Conservation (phyloP, 2,888 invertebrate species). For the Sminthurides aquaticus region DNA sequence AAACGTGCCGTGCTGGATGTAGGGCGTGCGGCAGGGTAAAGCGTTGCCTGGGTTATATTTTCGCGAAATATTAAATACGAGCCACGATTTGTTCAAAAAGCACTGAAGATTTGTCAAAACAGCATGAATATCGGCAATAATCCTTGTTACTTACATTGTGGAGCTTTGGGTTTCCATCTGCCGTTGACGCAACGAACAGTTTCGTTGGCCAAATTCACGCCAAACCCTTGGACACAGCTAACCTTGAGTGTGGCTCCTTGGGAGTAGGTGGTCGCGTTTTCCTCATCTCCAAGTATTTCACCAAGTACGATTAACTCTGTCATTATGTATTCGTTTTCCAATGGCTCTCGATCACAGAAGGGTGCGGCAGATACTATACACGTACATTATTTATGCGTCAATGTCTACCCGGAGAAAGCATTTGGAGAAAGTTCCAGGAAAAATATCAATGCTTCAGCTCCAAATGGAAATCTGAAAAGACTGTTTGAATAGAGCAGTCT, state of each 20-base stretch:
- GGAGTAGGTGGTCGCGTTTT: slow-evolving; percentile 62
- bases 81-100: background rate
- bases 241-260: slow-evolving; percentile 68
- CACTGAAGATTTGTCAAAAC: background rate
- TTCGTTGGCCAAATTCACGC: slow-evolving; percentile 65
- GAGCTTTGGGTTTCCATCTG: slow-evolving; percentile 74
- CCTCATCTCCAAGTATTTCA: slow-evolving; percentile 51
- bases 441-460: too few relatives aligned
- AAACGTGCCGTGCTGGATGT: slow-evolving; percentile 40
- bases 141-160: slow-evolving; percentile 56
- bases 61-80: background rate
- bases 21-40: slow-evolving; percentile 39
- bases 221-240: slow-evolving; percentile 69
- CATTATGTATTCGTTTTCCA: slow-evolving; percentile 20
- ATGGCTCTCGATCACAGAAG: slow-evolving; percentile 12
- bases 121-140: background rate
- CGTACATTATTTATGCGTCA: background rate
- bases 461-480: background rate
- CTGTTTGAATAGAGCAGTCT: background rate
- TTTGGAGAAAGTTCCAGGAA: too few relatives aligned
- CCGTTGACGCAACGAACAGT: slow-evolving; percentile 76
- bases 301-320: slow-evolving; percentile 66
- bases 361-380: slow-evolving; percentile 3
- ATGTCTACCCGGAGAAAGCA: too few relatives aligned
- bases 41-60: slow-evolving; percentile 19